Conservation (phyloP, 2,113 vertebrate species). For the Hepsetus odoe region DNA sequence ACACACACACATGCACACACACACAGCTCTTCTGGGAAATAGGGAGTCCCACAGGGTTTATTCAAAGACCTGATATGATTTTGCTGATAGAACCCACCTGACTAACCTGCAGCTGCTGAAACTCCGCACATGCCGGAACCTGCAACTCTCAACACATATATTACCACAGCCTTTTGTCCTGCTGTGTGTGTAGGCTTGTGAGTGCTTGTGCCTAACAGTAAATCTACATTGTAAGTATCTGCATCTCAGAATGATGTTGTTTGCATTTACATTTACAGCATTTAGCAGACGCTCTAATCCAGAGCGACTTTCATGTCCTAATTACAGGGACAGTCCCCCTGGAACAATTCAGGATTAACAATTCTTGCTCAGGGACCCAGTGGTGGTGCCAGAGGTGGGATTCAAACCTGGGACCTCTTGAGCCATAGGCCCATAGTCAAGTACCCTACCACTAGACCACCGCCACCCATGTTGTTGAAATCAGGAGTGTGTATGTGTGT, state of each 20-base stretch:
- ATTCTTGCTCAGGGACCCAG: no score
- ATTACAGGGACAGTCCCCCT: no score
- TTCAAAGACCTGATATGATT: slow-evolving; percentile 35
- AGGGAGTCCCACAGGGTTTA: slow-evolving; percentile 37
- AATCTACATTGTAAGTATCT: background rate
- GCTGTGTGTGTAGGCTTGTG: background rate
- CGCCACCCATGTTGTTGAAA: no score
- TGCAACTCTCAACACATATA: slow-evolving; percentile 22
- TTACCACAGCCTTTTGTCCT: slow-evolving; percentile 20
- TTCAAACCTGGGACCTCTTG: no score
- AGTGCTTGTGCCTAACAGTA: background rate
- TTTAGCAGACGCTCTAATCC: no score
- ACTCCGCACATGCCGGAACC: slow-evolving; percentile 32
- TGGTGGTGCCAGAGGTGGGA: no score
- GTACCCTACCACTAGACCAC: no score
- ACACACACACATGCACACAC: slow-evolving; percentile 12
- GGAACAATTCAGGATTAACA: no score
- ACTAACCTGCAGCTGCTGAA: slow-evolving; percentile 33
- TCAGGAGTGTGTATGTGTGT: background rate
- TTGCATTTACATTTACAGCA: no score
- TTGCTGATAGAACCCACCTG: slow-evolving; percentile 30
- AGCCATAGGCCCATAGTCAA: no score
- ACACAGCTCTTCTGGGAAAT: slow-evolving; percentile 46
- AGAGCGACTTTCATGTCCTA: no score
- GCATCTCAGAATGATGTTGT: background rate